Base-by-base conservation (phyloP, 2,888 invertebrate species). In the Cepaea hortensis region DNA sequence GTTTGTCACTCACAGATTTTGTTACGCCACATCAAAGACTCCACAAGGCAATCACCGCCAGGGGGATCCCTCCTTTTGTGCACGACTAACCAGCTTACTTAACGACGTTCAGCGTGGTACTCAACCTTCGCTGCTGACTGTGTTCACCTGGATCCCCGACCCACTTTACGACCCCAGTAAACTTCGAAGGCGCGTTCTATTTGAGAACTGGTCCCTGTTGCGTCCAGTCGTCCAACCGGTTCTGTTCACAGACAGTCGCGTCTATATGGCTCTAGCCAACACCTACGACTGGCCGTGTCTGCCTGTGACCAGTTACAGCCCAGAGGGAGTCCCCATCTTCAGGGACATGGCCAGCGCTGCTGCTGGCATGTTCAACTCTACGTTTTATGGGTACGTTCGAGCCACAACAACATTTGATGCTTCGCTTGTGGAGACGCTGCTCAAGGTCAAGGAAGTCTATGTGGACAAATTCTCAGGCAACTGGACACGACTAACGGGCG, bases 81-180 rank as follows among this genome's bases (percentile, higher is more conserved):
- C 77, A 23, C 77, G 80, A 3, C 70, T 87, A 0, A 55, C 61
- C 18, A 48, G 4, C 7, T 73, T 87, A 0, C 9, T 75, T 0
- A 68, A 72, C 9, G 79, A 83, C 15, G 84, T 87, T 20, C 15
- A 79, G 23, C 20, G n/a, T 7, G 84, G 82, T 20, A 9, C 3
- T 20, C 70, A 75, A 15, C 80, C 73, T 1, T 73, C 83, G 9
- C 50, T 87, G n/a, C 62, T 87, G 62, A 79, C 82, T 3, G 6
- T 87, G 5, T 87, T 80, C 84, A 87, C 87, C 3, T 87, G 87
- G 87, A 55, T 75, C 15, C 84, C 84, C 18, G 87, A 87, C 35
- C 79, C 70, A 5, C 35, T 84, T 0, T n/a, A n/a, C 15, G 87
- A 87, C 50, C 23, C 23, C 3, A 84, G 79, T 15, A 79, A 20